phyloP scores from a whole-genome alignment of 2,888 invertebrate species.

The Noctua janthe region DNA sequence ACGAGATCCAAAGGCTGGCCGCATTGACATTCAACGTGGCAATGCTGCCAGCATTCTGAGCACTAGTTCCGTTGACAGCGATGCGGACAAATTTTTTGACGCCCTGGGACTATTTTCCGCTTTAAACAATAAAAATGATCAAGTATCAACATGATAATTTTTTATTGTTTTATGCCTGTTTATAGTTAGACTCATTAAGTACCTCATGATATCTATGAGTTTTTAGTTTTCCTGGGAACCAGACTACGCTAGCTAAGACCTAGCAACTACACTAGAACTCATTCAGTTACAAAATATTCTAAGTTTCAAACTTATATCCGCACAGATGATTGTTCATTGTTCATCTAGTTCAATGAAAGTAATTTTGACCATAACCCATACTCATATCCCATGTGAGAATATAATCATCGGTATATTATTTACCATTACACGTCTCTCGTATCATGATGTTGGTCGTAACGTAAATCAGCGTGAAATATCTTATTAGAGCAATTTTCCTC shows the following conservation, averaged over 20 bases:
- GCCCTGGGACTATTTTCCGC: background rate
- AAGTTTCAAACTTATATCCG: background rate
- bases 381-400: background rate
- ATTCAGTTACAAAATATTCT: background rate
- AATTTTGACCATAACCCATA: background rate
- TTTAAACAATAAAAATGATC: too few relatives aligned
- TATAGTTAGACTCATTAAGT: background rate
- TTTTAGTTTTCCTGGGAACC: background rate
- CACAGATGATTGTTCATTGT: background rate
- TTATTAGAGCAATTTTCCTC: slow-evolving; percentile 47
- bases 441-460: slow-evolving; percentile 1
- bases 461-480: slow-evolving; percentile 36
- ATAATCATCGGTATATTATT: slow-evolving; percentile 11
- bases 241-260: background rate
- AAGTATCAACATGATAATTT: too few relatives aligned
- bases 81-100: background rate
- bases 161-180: background rate
- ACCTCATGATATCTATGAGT: background rate
- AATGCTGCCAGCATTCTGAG: background rate
- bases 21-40: background rate
- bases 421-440: background rate
- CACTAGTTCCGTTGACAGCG: background rate
- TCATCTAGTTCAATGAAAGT: background rate
- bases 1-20: background rate
- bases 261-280: background rate